These are phyloP conservation scores for Machimus atricapillus DNA, from an alignment of 2,888 invertebrate genomes.

Conservation along the genomic window DNA sequence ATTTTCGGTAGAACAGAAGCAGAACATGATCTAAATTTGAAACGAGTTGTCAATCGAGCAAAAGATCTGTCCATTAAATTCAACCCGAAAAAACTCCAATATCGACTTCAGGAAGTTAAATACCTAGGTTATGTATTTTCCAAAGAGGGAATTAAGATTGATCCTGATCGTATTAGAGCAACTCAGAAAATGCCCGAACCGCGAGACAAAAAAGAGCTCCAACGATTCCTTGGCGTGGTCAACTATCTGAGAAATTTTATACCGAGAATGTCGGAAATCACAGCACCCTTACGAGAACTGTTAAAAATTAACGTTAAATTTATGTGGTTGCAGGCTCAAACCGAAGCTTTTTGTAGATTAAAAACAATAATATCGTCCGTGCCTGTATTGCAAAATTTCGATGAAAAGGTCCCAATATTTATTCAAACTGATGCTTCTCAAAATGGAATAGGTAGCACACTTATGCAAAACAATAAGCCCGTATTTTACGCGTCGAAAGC, in stretches of 20 bases:
- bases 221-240: conserved; percentile 30
- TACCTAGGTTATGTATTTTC: conserved; percentile 36
- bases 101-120: neutral
- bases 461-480: neutral
- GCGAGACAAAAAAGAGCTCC: conserved; percentile 33
- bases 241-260: conserved; percentile 40
- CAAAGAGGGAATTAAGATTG: conserved; percentile 26
- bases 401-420: neutral
- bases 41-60: conserved; percentile 4
- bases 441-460: neutral
- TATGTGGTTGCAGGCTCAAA: conserved; percentile 2
- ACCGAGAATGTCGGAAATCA: conserved; percentile 17
- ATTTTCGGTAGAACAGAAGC: neutral
- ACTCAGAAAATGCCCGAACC: neutral
- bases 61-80: conserved; percentile 25
- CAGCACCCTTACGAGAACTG: conserved; percentile 13
- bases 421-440: neutral
- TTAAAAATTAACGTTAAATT: conserved; percentile 7
- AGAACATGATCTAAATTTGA: neutral
- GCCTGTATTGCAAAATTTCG: neutral
- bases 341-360: neutral
- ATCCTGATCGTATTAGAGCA: neutral
- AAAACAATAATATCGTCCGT: neutral
- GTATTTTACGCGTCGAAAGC: neutral
- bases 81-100: conserved; percentile 28